These are phyloP conservation scores for Cancer borealis DNA, from an alignment of 2,888 invertebrate genomes.

Conservation along the genomic window DNA sequence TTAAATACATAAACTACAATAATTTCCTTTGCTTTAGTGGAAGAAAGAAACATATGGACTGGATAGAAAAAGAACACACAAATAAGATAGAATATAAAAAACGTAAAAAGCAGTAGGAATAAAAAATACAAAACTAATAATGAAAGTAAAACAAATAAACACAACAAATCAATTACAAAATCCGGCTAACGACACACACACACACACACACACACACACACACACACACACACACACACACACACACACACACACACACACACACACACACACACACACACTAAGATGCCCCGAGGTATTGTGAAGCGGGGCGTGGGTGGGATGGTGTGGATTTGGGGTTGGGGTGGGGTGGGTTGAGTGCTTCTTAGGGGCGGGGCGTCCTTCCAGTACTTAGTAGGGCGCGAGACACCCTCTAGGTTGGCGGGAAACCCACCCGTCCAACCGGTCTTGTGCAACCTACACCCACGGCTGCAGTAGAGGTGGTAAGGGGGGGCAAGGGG, in stretches of 20 bases:
- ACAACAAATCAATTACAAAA: not conserved
- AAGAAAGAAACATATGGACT: too few relatives aligned
- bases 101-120: not conserved
- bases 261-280: constrained; percentile 35
- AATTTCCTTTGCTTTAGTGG: too few relatives aligned
- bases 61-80: too few relatives aligned
- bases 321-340: not conserved
- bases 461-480: not conserved
- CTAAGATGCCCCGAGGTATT: not conserved
- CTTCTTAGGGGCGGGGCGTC: not conserved
- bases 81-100: not conserved
- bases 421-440: not conserved
- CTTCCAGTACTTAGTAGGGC: not conserved
- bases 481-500: not conserved
- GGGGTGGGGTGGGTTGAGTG: not conserved
- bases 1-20: too few relatives aligned
- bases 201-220: too few relatives aligned
- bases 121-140: not conserved
- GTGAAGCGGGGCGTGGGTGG: not conserved
- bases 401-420: constrained; percentile 8
- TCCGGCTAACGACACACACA: not conserved
- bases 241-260: not conserved
- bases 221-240: too few relatives aligned
- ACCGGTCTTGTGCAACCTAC: constrained; percentile 24
- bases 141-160: not conserved